phyloP scores from a whole-genome alignment of 1,140 invertebrate species.

The Lucilia sericata region DNA sequence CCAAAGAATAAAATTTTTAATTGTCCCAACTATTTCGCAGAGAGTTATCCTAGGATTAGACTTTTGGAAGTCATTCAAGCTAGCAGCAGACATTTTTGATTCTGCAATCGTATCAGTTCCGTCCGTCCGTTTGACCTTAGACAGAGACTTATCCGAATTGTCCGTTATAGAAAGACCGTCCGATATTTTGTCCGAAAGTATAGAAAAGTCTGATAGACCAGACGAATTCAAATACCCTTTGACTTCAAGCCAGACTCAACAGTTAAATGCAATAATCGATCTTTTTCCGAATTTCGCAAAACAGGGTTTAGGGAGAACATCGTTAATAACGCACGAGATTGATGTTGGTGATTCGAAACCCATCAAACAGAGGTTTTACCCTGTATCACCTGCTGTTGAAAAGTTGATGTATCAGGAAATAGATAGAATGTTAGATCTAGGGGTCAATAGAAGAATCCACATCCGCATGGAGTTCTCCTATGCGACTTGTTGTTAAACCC shows the following conservation, averaged over 20 bases:
- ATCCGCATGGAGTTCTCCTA: constrained; percentile 33
- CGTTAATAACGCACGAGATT: background rate
- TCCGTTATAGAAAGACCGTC: background rate
- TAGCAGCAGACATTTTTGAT: background rate
- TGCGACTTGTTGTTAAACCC: constrained; percentile 37
- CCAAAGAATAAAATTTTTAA: constrained; percentile 47
- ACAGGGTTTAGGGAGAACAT: constrained; percentile 39
- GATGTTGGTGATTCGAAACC: constrained; percentile 3
- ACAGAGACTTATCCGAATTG: no score
- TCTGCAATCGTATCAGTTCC: constrained; percentile 38
- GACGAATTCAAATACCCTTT: constrained; percentile 4
- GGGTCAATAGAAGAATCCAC: constrained; percentile 31
- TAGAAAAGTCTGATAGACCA: background rate
- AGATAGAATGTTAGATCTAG: constrained; percentile 41
- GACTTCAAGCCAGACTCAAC: background rate
- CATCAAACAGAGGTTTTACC: constrained; percentile 35
- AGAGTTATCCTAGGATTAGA: background rate
- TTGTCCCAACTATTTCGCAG: background rate
- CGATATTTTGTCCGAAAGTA: background rate
- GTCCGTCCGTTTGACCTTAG: no score
- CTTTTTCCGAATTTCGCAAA: constrained; percentile 36
- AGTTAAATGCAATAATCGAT: constrained; percentile 21
- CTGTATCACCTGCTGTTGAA: background rate
- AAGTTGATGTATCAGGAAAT: background rate
- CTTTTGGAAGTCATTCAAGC: background rate